Percentiles rank a stretch among this genome's conserved stretches.
Conservation (phyloP, 2,888 invertebrate genomes). For the Harpalus rufipes region DNA sequence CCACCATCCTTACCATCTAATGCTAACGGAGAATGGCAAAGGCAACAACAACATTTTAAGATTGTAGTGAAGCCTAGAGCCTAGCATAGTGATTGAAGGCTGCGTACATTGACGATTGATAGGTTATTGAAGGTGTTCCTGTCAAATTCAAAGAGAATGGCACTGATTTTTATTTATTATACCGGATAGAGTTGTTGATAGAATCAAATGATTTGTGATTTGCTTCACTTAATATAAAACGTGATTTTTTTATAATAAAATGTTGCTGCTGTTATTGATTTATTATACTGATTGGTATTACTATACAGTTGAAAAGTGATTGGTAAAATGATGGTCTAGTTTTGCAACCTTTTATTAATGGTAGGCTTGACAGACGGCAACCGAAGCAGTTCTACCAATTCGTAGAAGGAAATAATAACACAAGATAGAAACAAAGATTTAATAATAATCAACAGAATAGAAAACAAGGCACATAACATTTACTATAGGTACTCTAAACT, state of each 20-base stretch:
- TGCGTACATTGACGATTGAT: background rate
- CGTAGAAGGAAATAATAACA: no score
- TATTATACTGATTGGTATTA: slow-evolving; percentile 2
- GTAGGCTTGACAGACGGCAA: background rate
- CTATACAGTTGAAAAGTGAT: background rate
- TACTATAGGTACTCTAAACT: no score
- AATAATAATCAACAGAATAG: no score
- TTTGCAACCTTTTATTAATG: background rate
- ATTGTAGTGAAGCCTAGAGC: no score
- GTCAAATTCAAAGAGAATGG: slow-evolving; percentile 28
- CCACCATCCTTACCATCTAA: slow-evolving; percentile 13
- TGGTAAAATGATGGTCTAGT: slow-evolving; percentile 11
- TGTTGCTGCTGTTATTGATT: slow-evolving; percentile 9
- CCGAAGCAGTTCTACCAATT: background rate
- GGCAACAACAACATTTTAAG: background rate
- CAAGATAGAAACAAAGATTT: no score
- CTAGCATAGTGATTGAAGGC: slow-evolving; percentile 13
- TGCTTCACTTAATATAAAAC: slow-evolving; percentile 10
- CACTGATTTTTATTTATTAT: slow-evolving; percentile 8
- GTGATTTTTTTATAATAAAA: slow-evolving; percentile 30
- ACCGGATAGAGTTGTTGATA: slow-evolving; percentile 14
- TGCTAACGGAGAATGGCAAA: slow-evolving; percentile 32
- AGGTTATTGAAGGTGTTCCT: slow-evolving; percentile 17
- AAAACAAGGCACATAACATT: no score
- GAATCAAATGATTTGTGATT: slow-evolving; percentile 13